Conservation (phyloP, 2,888 invertebrate species). For the Dolomedes plantarius region DNA sequence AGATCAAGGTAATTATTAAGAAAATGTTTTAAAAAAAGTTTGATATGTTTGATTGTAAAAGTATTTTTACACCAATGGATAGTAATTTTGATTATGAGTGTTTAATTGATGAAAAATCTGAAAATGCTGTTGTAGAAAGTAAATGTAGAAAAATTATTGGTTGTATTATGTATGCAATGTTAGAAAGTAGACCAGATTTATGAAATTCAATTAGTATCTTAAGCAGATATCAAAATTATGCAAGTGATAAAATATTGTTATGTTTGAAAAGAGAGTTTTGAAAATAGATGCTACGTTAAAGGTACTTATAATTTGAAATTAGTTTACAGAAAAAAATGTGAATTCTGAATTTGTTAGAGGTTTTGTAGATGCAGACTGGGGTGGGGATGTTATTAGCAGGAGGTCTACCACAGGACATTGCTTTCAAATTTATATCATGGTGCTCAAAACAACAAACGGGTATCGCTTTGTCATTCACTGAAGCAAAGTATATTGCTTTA, state of each 20-base stretch:
- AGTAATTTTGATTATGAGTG: too few relatives aligned
- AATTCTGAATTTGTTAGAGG: not conserved
- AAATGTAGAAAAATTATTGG: slow-evolving; percentile 31
- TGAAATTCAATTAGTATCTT: slow-evolving; percentile 28
- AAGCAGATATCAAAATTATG: slow-evolving; percentile 10
- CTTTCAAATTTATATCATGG: not conserved
- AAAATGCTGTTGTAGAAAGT: slow-evolving; percentile 8
- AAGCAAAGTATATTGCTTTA: not conserved
- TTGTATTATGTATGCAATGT: slow-evolving; percentile 29
- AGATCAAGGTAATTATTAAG: too few relatives aligned
- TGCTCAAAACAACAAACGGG: not conserved
- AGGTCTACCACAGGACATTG: not conserved
- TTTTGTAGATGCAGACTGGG: slow-evolving; percentile 13
- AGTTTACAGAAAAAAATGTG: not conserved
- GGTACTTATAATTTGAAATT: not conserved
- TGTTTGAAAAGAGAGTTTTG: slow-evolving; percentile 4
- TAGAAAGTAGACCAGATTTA: slow-evolving; percentile 20
- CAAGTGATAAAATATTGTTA: not conserved
- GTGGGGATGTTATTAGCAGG: not conserved
- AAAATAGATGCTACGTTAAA: slow-evolving; percentile 7
- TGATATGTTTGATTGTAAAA: too few relatives aligned
- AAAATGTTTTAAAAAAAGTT: too few relatives aligned
- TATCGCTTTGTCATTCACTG: not conserved
- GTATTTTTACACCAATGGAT: too few relatives aligned
- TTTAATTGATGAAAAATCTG: too few relatives aligned